Conservation (phyloP, 2,888 invertebrate species). For the Spatulosminthurus flaviceps region DNA sequence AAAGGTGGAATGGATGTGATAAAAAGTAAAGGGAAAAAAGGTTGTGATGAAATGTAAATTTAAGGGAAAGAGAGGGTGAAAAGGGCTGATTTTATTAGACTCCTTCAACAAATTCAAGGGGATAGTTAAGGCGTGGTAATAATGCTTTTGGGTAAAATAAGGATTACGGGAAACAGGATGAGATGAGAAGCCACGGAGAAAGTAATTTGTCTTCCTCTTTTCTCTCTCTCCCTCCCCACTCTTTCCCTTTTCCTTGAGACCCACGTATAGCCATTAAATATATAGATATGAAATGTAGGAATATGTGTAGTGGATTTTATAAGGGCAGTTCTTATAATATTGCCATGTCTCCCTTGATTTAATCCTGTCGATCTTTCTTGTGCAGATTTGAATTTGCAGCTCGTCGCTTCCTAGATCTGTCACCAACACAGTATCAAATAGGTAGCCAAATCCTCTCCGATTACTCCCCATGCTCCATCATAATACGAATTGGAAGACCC, state of each 20-base stretch:
- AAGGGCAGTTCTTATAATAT: background rate
- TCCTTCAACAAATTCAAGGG: constrained; percentile 23
- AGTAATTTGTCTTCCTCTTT: constrained; percentile 32
- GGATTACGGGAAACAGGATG: constrained; percentile 24
- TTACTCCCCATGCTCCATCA: constrained; percentile 27
- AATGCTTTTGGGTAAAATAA: constrained; percentile 28
- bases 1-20: background rate
- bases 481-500: background rate
- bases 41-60: background rate
- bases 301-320: constrained; percentile 1
- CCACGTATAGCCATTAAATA: background rate
- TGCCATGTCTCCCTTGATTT: constrained; percentile 37
- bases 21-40: background rate
- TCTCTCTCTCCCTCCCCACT: background rate
- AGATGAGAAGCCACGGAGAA: constrained; percentile 39
- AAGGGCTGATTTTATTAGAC: constrained; percentile 23
- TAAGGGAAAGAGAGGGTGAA: background rate
- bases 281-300: too few species aligned
- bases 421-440: constrained; percentile 33
- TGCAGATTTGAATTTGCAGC: constrained; percentile 42
- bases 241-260: background rate
- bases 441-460: constrained; percentile 32
- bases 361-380: constrained; percentile 43
- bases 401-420: constrained; percentile 32
- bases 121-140: constrained; percentile 23